Conservation (phyloP, 2,888 invertebrate genomes). For the Eremobia ochroleuca region DNA sequence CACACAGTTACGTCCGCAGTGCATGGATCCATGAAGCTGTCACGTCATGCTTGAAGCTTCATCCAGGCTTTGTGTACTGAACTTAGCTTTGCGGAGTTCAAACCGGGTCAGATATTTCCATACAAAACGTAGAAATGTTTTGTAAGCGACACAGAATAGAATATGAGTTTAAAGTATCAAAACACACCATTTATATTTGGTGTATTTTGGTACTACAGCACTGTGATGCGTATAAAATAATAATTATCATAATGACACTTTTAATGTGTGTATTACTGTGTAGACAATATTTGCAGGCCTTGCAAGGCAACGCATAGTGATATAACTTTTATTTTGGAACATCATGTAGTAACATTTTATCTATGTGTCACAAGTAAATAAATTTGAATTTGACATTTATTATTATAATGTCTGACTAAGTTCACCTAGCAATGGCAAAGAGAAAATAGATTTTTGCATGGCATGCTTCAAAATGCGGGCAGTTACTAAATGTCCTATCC, state of each 20-base stretch:
- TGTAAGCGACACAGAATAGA: background rate
- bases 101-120: slow-evolving; percentile 2
- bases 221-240: no score
- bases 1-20: background rate
- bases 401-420: background rate
- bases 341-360: background rate
- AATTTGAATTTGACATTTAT: background rate
- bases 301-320: no score
- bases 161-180: background rate
- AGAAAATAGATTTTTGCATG: background rate
- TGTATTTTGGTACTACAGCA: background rate
- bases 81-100: slow-evolving; percentile 22
- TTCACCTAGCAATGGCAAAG: background rate
- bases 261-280: background rate
- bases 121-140: background rate
- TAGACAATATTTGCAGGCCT: background rate
- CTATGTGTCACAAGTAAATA: background rate
- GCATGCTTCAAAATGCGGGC: background rate
- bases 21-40: slow-evolving; percentile 13
- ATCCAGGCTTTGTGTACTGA: slow-evolving; percentile 38
- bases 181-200: background rate
- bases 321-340: background rate
- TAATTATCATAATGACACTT: background rate
- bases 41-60: slow-evolving; percentile 33
- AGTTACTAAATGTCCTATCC: background rate